phyloP scores from a whole-genome alignment of 92 coral and sea anemone genomes.

The Porites evermanni region DNA sequence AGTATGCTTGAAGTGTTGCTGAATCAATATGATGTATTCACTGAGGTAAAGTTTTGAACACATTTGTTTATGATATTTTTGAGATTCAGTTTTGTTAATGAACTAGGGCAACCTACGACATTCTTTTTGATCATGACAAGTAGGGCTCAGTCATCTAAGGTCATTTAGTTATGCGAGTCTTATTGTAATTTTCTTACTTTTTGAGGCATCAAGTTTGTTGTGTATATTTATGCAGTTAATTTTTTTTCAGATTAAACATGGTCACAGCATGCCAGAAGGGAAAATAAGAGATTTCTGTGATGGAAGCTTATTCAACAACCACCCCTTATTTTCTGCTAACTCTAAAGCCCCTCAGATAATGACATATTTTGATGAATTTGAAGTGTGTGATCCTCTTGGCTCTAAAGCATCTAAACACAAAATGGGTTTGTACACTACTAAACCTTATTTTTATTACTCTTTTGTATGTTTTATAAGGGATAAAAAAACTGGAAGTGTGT shows the following conservation, averaged over 20 bases:
- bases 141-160: background rate
- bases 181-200: background rate
- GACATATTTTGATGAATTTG: constrained; percentile 72
- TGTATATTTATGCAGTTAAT: background rate
- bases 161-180: background rate
- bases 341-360: constrained; percentile 59
- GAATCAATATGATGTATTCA: constrained; percentile 62
- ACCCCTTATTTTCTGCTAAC: constrained; percentile 59
- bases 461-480: background rate
- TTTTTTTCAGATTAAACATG: constrained; percentile 54
- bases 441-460: too few species aligned
- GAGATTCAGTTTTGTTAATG: too few species aligned
- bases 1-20: constrained; percentile 47
- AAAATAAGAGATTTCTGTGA: constrained; percentile 75
- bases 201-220: too few species aligned
- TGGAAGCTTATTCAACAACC: constrained; percentile 45
- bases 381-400: constrained; percentile 70
- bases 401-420: constrained; percentile 58
- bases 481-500: background rate
- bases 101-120: too few species aligned
- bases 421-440: constrained; percentile 45
- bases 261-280: constrained; percentile 57
- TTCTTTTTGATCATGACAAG: too few species aligned
- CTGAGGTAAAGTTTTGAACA: constrained; percentile 42
- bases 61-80: too few species aligned